Conservation (phyloP, 1,140 invertebrate species). For the Pseudomyrmex pallidus region DNA sequence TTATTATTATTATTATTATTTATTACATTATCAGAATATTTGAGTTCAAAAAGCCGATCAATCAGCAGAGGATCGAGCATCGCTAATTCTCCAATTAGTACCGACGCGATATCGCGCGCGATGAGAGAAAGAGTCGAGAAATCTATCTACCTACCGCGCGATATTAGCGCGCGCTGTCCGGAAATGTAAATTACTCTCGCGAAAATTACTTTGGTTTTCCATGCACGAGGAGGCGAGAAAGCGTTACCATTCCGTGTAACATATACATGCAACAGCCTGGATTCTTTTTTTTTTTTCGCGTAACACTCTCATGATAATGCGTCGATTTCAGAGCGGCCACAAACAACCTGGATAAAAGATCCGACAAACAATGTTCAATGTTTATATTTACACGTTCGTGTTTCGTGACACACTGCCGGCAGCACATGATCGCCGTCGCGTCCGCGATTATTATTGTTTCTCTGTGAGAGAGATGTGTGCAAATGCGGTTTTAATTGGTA, state of each 20-base stretch:
- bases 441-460: too few relatives aligned
- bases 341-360: neutral
- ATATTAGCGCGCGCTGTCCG: conserved; percentile 16
- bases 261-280: conserved; percentile 7
- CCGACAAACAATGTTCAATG: too few relatives aligned
- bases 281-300: conserved; percentile 11
- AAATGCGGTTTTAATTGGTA: too few relatives aligned
- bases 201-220: conserved; percentile 55
- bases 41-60: too few relatives aligned
- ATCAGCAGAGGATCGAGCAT: neutral
- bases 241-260: conserved; percentile 35
- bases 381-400: too few relatives aligned
- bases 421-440: too few relatives aligned
- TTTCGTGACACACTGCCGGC: too few relatives aligned
- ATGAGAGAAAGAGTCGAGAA: conserved; percentile 15
- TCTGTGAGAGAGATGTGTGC: too few relatives aligned
- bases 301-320: neutral
- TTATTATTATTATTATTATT: too few relatives aligned
- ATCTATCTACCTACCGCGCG: too few relatives aligned
- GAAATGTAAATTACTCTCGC: conserved; percentile 51
- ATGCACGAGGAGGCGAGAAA: conserved; percentile 54
- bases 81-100: neutral
- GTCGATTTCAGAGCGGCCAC: neutral
- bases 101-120: conserved; percentile 34
- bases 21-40: neutral